Conservation (phyloP, 1,140 invertebrate genomes). For the Thaumetopoea pityocampa region DNA sequence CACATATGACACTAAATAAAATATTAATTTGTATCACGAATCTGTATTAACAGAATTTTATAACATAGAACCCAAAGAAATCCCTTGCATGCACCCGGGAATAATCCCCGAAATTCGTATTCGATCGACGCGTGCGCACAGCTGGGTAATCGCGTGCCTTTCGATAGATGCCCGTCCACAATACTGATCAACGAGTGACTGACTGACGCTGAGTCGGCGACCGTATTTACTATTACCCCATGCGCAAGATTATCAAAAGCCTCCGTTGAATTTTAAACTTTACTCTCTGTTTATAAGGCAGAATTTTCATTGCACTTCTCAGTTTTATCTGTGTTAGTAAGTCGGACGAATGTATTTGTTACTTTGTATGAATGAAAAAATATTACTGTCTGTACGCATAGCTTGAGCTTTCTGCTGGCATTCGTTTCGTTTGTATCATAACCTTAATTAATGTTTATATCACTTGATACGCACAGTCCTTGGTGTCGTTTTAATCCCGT, state of each 20-base stretch:
- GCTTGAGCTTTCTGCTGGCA: constrained; percentile 63
- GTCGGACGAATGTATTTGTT: constrained; percentile 68
- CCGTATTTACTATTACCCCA: constrained; percentile 65
- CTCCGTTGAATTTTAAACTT: constrained; percentile 24
- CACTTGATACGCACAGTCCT: constrained; percentile 47
- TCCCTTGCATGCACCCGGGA: constrained; percentile 47
- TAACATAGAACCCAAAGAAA: constrained; percentile 44
- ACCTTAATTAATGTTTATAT: constrained; percentile 70
- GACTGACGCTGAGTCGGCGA: constrained; percentile 56
- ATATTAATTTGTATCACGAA: too few species aligned
- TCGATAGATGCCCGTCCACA: constrained; percentile 45
- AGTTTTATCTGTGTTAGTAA: constrained; percentile 68
- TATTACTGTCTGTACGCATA: constrained; percentile 61
- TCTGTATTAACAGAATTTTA: constrained; percentile 12
- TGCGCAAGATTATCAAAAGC: constrained; percentile 52
- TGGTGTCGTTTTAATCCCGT: constrained; percentile 30
- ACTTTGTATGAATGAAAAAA: constrained; percentile 69
- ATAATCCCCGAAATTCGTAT: constrained; percentile 44
- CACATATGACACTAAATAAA: constrained; percentile 30
- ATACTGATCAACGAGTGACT: constrained; percentile 55
- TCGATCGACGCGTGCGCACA: constrained; percentile 44
- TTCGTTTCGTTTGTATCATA: constrained; percentile 54
- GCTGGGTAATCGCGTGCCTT: constrained; percentile 42
- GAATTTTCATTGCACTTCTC: constrained; percentile 12
- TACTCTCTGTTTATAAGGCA: constrained; percentile 17